A percentile compares a stretch with the other conserved stretches of the same genome.
These are phyloP conservation scores for Lepilemur septentrionalis DNA, from an alignment of 2,797 vertebrate genomes.

Conservation along the genomic window DNA sequence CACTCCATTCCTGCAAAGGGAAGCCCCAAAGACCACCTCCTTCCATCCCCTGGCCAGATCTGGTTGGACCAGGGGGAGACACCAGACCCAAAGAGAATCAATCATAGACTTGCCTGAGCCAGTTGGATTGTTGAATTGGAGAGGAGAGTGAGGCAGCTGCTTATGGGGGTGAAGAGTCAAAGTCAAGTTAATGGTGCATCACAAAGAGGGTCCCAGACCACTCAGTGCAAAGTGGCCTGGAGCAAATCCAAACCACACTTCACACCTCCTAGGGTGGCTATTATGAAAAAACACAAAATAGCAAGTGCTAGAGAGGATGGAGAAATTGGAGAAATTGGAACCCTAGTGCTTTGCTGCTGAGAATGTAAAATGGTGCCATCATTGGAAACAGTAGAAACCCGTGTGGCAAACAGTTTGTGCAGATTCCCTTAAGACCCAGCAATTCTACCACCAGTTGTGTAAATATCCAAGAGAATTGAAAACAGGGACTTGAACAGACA, in stretches of 20 bases:
- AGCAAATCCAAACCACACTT: neutral
- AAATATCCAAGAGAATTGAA: neutral
- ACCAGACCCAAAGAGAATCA: neutral
- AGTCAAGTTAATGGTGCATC: neutral
- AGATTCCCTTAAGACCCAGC: neutral
- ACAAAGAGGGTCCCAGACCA: neutral
- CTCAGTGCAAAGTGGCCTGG: neutral
- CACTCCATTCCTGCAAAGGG: neutral
- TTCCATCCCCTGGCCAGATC: neutral
- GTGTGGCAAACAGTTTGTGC: neutral
- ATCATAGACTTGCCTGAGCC: neutral
- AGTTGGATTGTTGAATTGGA: neutral
- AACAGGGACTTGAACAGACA: neutral
- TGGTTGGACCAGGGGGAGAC: neutral
- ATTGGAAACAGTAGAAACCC: neutral
- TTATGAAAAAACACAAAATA: neutral
- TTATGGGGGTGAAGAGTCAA: neutral
- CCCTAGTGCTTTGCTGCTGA: neutral
- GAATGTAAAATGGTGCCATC: neutral
- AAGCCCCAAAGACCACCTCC: neutral
- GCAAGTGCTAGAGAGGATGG: neutral
- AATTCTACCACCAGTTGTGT: neutral
- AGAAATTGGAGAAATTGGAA: neutral
- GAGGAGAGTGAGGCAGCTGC: too few species aligned
- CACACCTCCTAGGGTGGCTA: neutral